Evolutionary conservation across 1,140 invertebrate species (phyloP).

Genomic region (Conus betulinus): DNA sequence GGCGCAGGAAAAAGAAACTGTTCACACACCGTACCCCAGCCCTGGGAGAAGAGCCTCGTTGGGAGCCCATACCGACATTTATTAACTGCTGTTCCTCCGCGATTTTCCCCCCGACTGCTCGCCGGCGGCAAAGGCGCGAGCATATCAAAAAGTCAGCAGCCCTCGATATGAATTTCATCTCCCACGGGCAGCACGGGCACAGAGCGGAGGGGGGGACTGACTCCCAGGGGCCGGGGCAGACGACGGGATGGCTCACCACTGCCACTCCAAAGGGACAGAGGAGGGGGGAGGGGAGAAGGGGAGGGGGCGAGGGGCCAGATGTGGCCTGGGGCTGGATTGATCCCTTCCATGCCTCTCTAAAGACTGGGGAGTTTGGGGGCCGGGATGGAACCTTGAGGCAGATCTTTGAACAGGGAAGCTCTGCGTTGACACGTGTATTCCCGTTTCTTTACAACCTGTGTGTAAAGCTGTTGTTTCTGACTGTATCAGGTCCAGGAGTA

Average conservation of each 20-base stretch:
- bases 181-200: background rate
- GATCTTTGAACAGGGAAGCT: too few species aligned
- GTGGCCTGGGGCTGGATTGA: background rate
- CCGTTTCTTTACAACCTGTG: too few species aligned
- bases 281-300: background rate
- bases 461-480: too few species aligned
- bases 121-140: slow-evolving; percentile 29
- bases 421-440: too few species aligned
- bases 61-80: slow-evolving; percentile 37
- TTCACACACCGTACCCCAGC: slow-evolving; percentile 14
- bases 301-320: background rate
- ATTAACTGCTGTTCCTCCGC: slow-evolving; percentile 50
- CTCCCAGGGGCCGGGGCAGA: background rate
- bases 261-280: background rate
- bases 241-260: background rate
- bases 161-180: slow-evolving; percentile 35
- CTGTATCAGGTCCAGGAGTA: too few species aligned
- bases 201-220: background rate
- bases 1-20: background rate
- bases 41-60: slow-evolving; percentile 31
- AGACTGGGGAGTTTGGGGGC: too few species aligned
- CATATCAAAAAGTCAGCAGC: slow-evolving; percentile 42
- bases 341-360: background rate
- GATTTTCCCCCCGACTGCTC: slow-evolving; percentile 42
- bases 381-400: too few species aligned